A percentile compares a stretch with the other conserved stretches of the same genome.
phyloP scores from a whole-genome alignment of 2,888 invertebrate genomes.

The Monochamus alternatus region DNA sequence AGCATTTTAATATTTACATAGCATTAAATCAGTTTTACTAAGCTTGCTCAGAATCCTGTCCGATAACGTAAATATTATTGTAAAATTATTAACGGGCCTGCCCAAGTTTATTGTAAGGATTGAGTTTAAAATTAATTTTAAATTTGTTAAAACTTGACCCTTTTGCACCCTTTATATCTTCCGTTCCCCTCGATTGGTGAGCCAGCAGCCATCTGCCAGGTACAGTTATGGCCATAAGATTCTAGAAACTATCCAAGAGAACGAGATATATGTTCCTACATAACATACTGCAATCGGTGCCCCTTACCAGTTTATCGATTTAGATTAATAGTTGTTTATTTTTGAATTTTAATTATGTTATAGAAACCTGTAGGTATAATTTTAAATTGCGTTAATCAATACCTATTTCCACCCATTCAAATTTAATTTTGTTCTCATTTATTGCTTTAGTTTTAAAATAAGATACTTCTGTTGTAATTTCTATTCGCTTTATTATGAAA shows the following conservation, averaged over 20 bases:
- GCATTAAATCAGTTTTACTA: neutral
- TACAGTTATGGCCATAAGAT: conserved; percentile 31
- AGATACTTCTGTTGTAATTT: no score
- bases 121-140: neutral
- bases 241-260: neutral
- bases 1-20: conserved; percentile 17
- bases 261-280: conserved; percentile 2
- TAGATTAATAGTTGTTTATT: neutral
- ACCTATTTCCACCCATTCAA: no score
- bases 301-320: conserved; percentile 13
- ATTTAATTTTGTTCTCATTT: no score
- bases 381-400: no score
- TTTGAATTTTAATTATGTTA: neutral
- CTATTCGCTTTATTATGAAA: no score
- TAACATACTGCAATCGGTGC: neutral
- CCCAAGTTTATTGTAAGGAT: no score
- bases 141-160: conserved; percentile 19
- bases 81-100: no score
- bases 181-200: conserved; percentile 44
- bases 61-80: conserved; percentile 12
- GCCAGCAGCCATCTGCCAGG: conserved; percentile 49
- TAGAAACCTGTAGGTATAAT: no score
- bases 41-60: neutral
- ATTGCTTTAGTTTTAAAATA: no score
- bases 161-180: conserved; percentile 42